These are phyloP conservation scores for Carapus acus DNA, from an alignment of 2,797 vertebrate species.

Conservation along the genomic window DNA sequence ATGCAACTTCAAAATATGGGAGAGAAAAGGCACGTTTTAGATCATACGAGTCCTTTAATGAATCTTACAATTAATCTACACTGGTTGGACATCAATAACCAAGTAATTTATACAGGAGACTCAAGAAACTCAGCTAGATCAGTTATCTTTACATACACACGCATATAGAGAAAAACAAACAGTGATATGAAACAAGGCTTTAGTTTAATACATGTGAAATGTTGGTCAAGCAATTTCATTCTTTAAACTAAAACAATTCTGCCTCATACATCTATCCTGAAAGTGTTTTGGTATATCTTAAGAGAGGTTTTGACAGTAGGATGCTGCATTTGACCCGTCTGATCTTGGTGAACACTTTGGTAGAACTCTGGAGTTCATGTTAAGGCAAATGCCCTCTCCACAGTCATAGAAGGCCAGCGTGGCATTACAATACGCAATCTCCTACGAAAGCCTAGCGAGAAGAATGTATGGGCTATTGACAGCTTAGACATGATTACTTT, in stretches of 20 bases:
- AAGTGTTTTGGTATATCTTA: slow-evolving; percentile 7
- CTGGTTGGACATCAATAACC: slow-evolving; percentile 49
- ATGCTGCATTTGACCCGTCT: slow-evolving; percentile 5
- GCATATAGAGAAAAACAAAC: slow-evolving; percentile 43
- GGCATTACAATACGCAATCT: no score
- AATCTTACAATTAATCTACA: slow-evolving; percentile 46
- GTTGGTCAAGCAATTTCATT: neutral
- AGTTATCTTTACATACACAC: slow-evolving; percentile 37
- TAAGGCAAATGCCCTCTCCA: slow-evolving; percentile 9
- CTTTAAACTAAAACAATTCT: slow-evolving; percentile 16
- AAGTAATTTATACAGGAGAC: slow-evolving; percentile 52
- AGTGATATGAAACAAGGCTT: slow-evolving; percentile 39
- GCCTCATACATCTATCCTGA: no score
- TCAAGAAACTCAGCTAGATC: slow-evolving; percentile 37
- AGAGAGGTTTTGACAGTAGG: slow-evolving; percentile 5
- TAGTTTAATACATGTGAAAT: slow-evolving; percentile 45
- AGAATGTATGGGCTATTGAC: slow-evolving; percentile 30
- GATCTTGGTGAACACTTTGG: slow-evolving; percentile 23
- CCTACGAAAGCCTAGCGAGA: slow-evolving; percentile 3
- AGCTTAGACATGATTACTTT: slow-evolving; percentile 20
- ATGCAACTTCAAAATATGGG: no score
- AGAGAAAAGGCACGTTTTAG: slow-evolving; percentile 17
- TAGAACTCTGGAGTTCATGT: slow-evolving; percentile 5
- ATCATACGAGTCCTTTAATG: slow-evolving; percentile 71
- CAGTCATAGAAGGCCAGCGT: slow-evolving; percentile 21